Evolutionary conservation across 2,797 vertebrate genomes (phyloP).

Genomic region (Thaleichthys pacificus): DNA sequence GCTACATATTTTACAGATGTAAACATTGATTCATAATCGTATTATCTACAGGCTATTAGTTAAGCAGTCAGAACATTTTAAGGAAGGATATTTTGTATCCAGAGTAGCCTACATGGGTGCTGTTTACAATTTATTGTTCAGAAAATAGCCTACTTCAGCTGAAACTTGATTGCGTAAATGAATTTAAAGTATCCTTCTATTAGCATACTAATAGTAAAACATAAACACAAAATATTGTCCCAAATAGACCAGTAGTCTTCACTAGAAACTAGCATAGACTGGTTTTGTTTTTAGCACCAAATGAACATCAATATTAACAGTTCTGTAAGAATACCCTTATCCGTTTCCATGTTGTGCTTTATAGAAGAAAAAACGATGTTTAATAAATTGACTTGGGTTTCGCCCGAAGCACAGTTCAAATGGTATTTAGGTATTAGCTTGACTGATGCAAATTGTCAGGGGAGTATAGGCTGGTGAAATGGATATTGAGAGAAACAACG

Average conservation of each 20-base stretch:
- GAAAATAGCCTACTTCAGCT: no score
- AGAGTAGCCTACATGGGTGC: neutral
- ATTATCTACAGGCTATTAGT: neutral
- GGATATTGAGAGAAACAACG: constrained; percentile 55
- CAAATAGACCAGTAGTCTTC: neutral
- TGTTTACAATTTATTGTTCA: no score
- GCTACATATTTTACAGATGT: no score
- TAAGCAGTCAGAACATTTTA: neutral
- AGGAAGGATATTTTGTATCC: neutral
- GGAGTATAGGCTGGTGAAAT: constrained; percentile 50
- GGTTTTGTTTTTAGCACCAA: constrained; percentile 46
- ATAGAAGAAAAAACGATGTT: constrained; percentile 42
- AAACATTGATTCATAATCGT: no score
- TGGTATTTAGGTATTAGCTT: constrained; percentile 59
- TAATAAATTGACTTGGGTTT: constrained; percentile 67
- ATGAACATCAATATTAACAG: constrained; percentile 50
- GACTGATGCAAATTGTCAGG: constrained; percentile 58
- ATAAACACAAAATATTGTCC: neutral
- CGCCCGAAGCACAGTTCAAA: constrained; percentile 57
- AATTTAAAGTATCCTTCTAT: no score
- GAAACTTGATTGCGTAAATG: no score
- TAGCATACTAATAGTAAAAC: no score
- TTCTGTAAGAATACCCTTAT: constrained; percentile 58
- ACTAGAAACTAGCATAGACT: neutral
- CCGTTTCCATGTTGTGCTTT: constrained; percentile 56